Conservation (phyloP, 1,140 invertebrate genomes). For the Penaeus vannamei region DNA sequence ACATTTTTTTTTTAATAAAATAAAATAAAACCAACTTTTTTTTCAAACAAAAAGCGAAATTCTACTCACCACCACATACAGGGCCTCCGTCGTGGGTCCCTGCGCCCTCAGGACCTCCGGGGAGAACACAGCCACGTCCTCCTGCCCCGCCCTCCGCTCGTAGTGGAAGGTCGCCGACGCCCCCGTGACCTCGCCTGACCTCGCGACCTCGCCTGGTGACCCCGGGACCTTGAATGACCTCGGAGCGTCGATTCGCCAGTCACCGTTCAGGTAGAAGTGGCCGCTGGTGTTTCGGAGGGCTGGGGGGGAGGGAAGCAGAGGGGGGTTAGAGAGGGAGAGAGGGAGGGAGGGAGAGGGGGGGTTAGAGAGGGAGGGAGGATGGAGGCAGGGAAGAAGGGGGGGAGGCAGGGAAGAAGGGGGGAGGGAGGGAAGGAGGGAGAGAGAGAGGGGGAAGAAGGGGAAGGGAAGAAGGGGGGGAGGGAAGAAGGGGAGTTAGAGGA, state of each 20-base stretch:
- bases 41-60: background rate
- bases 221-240: conserved; percentile 84
- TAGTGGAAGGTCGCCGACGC: conserved; percentile 84
- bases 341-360: no score
- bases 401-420: no score
- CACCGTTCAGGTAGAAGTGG: conserved; percentile 93
- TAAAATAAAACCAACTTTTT: background rate
- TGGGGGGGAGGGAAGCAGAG: conserved; percentile 69
- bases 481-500: no score
- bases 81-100: conserved; percentile 89
- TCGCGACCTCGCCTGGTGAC: conserved; percentile 81
- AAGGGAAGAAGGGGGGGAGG: no score
- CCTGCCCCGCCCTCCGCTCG: conserved; percentile 79
- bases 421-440: no score
- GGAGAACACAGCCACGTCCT: conserved; percentile 79
- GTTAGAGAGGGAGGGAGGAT: no score
- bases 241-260: conserved; percentile 93
- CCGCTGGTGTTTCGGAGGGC: conserved; percentile 87
- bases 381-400: no score
- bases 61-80: conserved; percentile 86
- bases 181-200: conserved; percentile 84
- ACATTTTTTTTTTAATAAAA: background rate
- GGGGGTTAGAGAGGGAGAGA: no score
- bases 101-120: conserved; percentile 86
- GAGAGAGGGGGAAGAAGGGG: no score